Conservation (phyloP, 1,140 invertebrate genomes). For the Atta texana region DNA sequence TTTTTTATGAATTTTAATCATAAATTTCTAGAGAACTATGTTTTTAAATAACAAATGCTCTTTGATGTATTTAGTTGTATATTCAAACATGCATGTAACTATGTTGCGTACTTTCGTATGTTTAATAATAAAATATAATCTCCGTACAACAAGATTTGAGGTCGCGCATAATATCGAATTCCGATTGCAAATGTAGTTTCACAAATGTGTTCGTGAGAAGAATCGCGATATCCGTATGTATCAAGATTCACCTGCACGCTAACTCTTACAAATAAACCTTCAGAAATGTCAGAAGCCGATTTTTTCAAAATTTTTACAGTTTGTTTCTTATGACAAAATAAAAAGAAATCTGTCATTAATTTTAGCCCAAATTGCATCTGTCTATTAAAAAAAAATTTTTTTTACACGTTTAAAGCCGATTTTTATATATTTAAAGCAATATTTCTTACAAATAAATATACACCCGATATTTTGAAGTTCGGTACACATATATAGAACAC, state of each 20-base stretch:
- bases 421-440: too few relatives aligned
- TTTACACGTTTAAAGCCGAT: too few relatives aligned
- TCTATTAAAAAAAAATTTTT: too few relatives aligned
- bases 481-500: too few relatives aligned
- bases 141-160: not conserved
- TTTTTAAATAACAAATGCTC: constrained; percentile 5
- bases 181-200: not conserved
- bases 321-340: too few relatives aligned
- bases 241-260: not conserved
- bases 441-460: too few relatives aligned
- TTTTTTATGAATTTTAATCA: not conserved
- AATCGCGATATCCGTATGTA: not conserved
- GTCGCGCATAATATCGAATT: constrained; percentile 13
- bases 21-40: not conserved
- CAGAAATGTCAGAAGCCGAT: too few relatives aligned
- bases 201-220: not conserved
- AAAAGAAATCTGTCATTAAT: too few relatives aligned
- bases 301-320: too few relatives aligned
- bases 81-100: not conserved
- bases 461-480: too few relatives aligned
- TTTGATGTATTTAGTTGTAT: not conserved
- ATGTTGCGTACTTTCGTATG: not conserved
- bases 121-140: constrained; percentile 13
- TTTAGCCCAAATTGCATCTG: too few relatives aligned
- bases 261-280: not conserved